These are phyloP conservation scores for Crotophaga sulcirostris DNA, from an alignment of 2,113 vertebrate species.

Conservation along the genomic window DNA sequence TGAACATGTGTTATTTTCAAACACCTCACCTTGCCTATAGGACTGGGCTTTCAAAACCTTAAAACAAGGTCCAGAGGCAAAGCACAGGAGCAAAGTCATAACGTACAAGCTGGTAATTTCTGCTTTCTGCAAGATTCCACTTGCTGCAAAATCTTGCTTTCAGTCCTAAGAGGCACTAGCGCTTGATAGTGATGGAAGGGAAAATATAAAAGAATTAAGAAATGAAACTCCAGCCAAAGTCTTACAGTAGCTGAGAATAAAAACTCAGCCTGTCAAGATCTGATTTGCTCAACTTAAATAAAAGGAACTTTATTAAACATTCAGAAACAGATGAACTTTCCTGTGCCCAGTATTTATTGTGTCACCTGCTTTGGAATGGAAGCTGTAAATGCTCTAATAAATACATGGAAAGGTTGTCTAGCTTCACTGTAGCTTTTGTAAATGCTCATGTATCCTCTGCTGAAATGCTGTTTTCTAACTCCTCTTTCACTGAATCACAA, in stretches of 20 bases:
- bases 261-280: not conserved
- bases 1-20: conserved; percentile 39
- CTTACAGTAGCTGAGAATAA: conserved; percentile 12
- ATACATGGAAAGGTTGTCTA: conserved; percentile 24
- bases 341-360: not conserved
- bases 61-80: conserved; percentile 51
- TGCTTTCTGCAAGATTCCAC: conserved; percentile 18
- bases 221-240: not conserved
- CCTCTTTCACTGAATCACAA: conserved; percentile 58
- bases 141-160: conserved; percentile 20
- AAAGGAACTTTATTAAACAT: conserved; percentile 48
- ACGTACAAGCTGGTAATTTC: conserved; percentile 21
- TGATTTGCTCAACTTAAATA: not conserved
- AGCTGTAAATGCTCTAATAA: conserved; percentile 48
- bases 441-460: conserved; percentile 21
- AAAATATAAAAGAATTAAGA: conserved; percentile 57
- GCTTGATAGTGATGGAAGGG: conserved; percentile 33
- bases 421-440: conserved; percentile 38
- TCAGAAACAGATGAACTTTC: conserved; percentile 28
- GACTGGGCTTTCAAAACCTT: not conserved
- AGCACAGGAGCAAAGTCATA: conserved; percentile 24
- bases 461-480: conserved; percentile 49
- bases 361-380: conserved; percentile 14
- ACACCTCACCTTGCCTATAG: not conserved
- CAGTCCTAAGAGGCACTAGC: conserved; percentile 17